Evolutionary conservation across 2,797 vertebrate species (phyloP), one percentile per base, ranked within the genome.

Genomic region (Sebastes kiyomatsui): DNA sequence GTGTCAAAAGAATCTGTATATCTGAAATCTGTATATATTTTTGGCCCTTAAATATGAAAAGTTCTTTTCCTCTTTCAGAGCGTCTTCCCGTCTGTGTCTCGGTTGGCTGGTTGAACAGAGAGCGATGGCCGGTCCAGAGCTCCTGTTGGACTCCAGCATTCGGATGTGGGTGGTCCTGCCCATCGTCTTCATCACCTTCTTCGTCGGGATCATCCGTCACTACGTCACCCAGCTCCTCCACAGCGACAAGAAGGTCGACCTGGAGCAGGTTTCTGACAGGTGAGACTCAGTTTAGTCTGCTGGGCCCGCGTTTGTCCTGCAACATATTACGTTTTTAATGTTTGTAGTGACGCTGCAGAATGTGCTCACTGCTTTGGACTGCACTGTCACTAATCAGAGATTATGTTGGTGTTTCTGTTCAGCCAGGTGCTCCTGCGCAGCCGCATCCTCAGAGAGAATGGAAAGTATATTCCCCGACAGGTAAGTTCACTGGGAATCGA

Each of bases 141-240:
- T 97, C 75, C 88, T 97, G 23, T 69, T 97, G 83, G 96, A 97
- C 92, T 96, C 96, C 81, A 96, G 93, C 74, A 97, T 97, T 27
- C 94, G 97, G 4, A 30, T 96, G 80, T 97, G 97, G 96, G 96
- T 97, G 11, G 95, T 97, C 5, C 87, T 97, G 70, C 96, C 97
- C 80, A 97, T 97, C 55, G 96, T 97, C 55, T 95, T 96, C 75
- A 96, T 97, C 90, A 97, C 96, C 10, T 96, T 97, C 85, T 86
- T 96, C 0, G 95, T 96, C 2, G 96, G 96, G 1, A 90, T 97
- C 80, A 90, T 97, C 49, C 95, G 96, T 27, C 96, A 97, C 90
- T 97, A 97, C 20, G 92, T 97, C 25, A 96, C 95, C 23, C 95
- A 95, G 64, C 93, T 97, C 58, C 83, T 97, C 14, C 96, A 96